Conservation (phyloP, 2,888 invertebrate species). For the Alloplasta piceator region DNA sequence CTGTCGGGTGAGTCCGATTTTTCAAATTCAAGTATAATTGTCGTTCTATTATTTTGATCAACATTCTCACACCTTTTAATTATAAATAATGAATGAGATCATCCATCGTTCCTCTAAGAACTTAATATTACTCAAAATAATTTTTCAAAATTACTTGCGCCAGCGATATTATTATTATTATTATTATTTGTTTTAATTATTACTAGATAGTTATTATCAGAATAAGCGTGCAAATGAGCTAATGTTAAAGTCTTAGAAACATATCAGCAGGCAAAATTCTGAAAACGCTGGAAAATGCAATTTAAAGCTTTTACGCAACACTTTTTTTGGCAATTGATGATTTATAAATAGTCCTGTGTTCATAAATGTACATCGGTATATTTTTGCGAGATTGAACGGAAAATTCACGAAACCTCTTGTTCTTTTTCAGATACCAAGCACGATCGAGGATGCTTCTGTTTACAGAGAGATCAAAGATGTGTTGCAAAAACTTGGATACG, state of each 20-base stretch:
- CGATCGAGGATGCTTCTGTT: conserved; percentile 94
- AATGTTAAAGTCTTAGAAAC: too few relatives aligned
- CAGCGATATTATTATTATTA: too few relatives aligned
- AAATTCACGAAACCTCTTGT: background rate
- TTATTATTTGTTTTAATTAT: too few relatives aligned
- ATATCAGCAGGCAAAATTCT: background rate
- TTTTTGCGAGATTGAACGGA: background rate
- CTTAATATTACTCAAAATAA: too few relatives aligned
- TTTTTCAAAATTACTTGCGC: too few relatives aligned
- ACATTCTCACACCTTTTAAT: background rate
- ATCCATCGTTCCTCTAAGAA: background rate
- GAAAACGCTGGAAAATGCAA: background rate
- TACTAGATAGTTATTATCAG: too few relatives aligned
- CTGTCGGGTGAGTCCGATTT: background rate
- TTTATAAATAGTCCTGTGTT: background rate
- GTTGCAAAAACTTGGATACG: conserved; percentile 90
- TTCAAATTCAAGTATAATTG: background rate
- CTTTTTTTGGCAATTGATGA: background rate
- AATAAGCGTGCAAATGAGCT: too few relatives aligned
- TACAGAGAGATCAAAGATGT: conserved; percentile 91
- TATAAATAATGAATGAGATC: background rate
- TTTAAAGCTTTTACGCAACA: background rate
- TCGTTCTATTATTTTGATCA: background rate
- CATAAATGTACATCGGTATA: background rate
- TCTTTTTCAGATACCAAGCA: conserved; percentile 88